Evolutionary conservation across 2,113 vertebrate genomes (phyloP), one percentile per base, ranked within the genome.

Genomic region (Polypterus bichir): DNA sequence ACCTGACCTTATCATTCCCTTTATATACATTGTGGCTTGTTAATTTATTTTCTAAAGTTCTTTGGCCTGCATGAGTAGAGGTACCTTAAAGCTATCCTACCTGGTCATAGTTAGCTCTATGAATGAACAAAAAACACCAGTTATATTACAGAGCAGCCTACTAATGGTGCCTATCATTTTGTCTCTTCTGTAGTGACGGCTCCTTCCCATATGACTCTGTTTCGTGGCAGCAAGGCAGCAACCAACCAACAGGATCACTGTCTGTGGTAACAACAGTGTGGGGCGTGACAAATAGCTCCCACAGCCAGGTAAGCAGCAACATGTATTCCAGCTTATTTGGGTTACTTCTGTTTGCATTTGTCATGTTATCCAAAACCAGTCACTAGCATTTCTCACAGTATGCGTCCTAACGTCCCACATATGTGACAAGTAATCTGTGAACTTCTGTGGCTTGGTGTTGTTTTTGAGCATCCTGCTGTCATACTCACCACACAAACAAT

Each of bases 231-330:
- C 92, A 89, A 64, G 88, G 74, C 58, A 82, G 81, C 86, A 88
- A 85, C 78, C 92, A 93, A 84, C 89, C 91, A 0, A 77, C 92
- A 44, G 91, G 92, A 69, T 93, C 92, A 53, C 88, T 94, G 69
- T 96, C 92, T 0, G 92, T 97, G 81, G 92, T 97, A 67, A 97
- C 93, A 59, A 96, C 92, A 0, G 92, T 96, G 69, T 97, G 92
- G 93, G 93, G 92, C 11, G 90, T 97, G 47, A 88, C 90, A 84
- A 94, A 89, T 70, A 82, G 91, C 27, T 89, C 92, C 0, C 88
- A 88, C 79, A 92, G 88, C 73, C 27, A 27, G 64, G 92, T 93
- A 87, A 83, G 72, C 0, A 3, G 9, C 44, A 27, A 9, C 7
- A 27, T n/a, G 54, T 6, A n/a, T 59, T 59, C 46, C 58, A 59